Conservation (phyloP, 2,113 vertebrate genomes). For the Sitta europaea region DNA sequence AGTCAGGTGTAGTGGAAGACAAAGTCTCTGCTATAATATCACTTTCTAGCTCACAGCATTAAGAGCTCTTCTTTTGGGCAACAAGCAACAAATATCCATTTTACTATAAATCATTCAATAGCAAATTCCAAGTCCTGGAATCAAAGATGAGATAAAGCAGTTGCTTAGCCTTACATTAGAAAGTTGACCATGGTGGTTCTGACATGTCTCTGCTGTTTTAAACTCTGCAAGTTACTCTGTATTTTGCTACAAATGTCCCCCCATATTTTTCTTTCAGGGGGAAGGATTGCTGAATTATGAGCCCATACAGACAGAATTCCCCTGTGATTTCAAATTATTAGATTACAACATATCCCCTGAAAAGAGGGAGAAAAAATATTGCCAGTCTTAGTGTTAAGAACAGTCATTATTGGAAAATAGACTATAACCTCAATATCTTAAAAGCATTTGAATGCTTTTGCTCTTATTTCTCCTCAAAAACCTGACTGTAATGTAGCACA, state of each 20-base stretch:
- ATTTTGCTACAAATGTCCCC: not conserved
- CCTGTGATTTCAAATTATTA: not conserved
- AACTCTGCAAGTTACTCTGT: not conserved
- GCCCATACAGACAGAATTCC: not conserved
- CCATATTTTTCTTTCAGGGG: not conserved
- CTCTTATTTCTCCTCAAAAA: not conserved
- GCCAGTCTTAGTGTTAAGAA: not conserved
- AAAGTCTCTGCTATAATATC: not conserved
- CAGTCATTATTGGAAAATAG: not conserved
- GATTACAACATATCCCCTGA: not conserved
- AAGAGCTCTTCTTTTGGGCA: not conserved
- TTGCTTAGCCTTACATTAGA: not conserved
- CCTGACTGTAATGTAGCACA: not conserved
- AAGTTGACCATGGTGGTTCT: not conserved
- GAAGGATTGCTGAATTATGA: not conserved
- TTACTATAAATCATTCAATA: not conserved
- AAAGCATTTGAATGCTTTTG: not conserved
- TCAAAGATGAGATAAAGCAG: not conserved
- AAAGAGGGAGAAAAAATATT: not conserved
- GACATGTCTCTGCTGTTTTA: not conserved
- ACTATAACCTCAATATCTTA: not conserved
- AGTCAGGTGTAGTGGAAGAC: not conserved
- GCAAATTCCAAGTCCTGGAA: not conserved
- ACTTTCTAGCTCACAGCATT: not conserved
- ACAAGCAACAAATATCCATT: not conserved